A percentile compares a stretch with the other conserved stretches of the same genome.
phyloP scores from a whole-genome alignment of 1,140 invertebrate genomes.

The Temnothorax curvispinosus region DNA sequence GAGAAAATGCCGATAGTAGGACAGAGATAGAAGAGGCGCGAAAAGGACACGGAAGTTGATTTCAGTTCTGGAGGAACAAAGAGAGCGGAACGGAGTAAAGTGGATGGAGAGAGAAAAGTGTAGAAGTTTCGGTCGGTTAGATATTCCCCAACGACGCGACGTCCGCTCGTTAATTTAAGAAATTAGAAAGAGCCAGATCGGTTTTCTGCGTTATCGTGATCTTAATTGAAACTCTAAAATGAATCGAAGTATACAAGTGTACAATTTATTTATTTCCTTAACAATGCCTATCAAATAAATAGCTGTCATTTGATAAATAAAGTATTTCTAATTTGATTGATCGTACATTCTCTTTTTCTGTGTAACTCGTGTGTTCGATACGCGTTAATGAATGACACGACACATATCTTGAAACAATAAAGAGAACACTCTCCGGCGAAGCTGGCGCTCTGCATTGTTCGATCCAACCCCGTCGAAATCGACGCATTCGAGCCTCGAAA shows the following conservation, averaged over 20 bases:
- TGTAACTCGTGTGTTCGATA: background rate
- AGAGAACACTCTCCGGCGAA: slow-evolving; percentile 11
- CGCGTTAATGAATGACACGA: slow-evolving; percentile 6
- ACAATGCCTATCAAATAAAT: background rate
- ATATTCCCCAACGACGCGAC: slow-evolving; percentile 65
- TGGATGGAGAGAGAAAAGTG: slow-evolving; percentile 24
- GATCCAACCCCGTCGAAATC: slow-evolving; percentile 3
- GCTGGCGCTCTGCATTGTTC: slow-evolving; percentile 22
- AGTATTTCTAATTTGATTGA: background rate
- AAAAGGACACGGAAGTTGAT: slow-evolving; percentile 60
- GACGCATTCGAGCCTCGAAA: slow-evolving; percentile 24
- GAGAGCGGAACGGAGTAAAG: background rate
- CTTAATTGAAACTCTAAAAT: slow-evolving; percentile 65
- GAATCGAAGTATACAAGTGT: background rate
- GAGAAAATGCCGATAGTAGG: background rate
- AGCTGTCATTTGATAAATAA: background rate
- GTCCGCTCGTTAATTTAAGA: slow-evolving; percentile 73
- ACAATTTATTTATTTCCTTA: background rate
- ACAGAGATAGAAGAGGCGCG: slow-evolving; percentile 1
- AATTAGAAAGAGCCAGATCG: slow-evolving; percentile 68
- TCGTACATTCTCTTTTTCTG: background rate
- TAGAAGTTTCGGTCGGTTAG: slow-evolving; percentile 75
- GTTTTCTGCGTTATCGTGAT: slow-evolving; percentile 61
- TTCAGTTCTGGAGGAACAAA: slow-evolving; percentile 47
- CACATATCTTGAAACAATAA: slow-evolving; percentile 26